Evolutionary conservation across 2,113 vertebrate genomes (phyloP).

Genomic region (Pseudolaguvia tuberculata): DNA sequence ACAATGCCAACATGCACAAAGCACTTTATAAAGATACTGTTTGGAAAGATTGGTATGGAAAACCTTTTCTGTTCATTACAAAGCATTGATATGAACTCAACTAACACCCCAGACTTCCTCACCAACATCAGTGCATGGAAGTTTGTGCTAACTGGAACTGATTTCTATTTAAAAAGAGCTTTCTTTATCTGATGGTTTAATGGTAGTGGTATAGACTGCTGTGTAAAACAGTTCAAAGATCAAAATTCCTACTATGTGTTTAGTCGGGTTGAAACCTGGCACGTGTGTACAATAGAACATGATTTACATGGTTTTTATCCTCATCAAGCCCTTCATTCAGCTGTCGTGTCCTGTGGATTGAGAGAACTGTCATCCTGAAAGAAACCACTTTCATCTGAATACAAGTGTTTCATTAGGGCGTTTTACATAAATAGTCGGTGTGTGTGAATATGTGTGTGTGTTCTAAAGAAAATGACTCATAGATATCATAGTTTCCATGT

Average conservation of each 20-base stretch:
- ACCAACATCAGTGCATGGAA: no score
- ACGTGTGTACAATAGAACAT: neutral
- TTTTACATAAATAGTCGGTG: neutral
- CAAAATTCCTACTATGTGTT: neutral
- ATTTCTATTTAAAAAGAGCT: neutral
- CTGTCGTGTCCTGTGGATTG: neutral
- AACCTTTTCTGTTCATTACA: no score
- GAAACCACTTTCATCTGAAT: neutral
- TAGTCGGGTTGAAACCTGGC: neutral
- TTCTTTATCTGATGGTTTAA: neutral
- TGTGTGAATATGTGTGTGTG: constrained; percentile 2
- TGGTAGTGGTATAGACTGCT: neutral
- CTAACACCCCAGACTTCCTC: no score
- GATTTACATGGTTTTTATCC: constrained; percentile 7
- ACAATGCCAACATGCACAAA: no score
- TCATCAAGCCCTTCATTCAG: neutral
- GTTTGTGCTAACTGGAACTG: neutral
- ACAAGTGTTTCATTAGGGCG: constrained; percentile 1
- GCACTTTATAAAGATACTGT: no score
- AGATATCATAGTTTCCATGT: constrained; percentile 22
- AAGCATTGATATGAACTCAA: no score
- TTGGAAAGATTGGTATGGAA: no score
- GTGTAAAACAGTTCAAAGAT: neutral
- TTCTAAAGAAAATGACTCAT: neutral
- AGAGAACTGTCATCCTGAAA: neutral